Conservation (phyloP, 2,113 vertebrate genomes). For the Antigone vipio region DNA sequence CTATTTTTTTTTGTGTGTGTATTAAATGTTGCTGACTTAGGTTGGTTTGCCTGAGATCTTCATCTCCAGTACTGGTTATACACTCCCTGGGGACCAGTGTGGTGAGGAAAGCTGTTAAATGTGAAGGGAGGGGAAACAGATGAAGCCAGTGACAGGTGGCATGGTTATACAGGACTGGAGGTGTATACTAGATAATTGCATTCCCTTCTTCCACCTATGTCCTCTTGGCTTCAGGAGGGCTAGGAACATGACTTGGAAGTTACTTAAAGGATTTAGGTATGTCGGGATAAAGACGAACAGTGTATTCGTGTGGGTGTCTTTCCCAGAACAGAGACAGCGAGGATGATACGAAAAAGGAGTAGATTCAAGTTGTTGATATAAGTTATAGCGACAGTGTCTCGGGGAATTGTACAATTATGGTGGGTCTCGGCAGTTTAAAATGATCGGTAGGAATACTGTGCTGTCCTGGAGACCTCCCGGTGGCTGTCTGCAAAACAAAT, state of each 20-base stretch:
- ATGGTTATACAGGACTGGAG: background rate
- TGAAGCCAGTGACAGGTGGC: background rate
- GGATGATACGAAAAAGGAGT: background rate
- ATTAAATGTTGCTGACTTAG: background rate
- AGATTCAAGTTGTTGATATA: background rate
- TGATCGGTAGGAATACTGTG: background rate
- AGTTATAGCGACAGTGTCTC: background rate
- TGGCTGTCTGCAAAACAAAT: background rate
- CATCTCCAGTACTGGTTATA: background rate
- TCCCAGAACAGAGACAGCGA: background rate
- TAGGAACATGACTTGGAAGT: background rate
- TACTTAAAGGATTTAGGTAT: background rate
- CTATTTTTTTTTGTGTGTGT: background rate
- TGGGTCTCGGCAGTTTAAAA: background rate
- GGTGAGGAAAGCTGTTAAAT: background rate
- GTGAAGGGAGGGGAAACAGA: background rate
- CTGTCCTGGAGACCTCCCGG: background rate
- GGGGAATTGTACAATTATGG: background rate
- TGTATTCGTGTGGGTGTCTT: background rate
- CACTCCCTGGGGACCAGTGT: background rate
- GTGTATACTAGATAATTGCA: background rate
- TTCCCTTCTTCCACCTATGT: background rate
- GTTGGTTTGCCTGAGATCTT: background rate
- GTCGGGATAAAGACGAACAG: background rate
- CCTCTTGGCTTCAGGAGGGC: background rate